phyloP scores from a whole-genome alignment of 92 coral and sea anemone species.

The Parazoanthus atlanticus region DNA sequence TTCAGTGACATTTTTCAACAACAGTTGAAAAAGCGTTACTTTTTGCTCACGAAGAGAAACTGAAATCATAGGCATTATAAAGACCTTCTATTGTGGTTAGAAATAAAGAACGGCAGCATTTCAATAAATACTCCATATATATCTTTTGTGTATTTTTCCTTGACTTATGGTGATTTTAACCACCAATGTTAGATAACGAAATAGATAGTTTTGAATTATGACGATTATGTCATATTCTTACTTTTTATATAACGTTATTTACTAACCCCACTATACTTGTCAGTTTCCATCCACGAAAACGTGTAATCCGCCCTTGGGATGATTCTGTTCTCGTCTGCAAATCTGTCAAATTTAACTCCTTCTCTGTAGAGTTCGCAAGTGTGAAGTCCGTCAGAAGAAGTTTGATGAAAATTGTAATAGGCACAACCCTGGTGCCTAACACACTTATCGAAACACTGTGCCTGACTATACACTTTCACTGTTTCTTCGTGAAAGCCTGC shows the following conservation, averaged over 20 bases:
- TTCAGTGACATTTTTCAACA: too few species aligned
- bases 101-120: too few species aligned
- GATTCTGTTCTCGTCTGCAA: conserved; percentile 9
- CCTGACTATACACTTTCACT: conserved; percentile 4
- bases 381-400: conserved; percentile 2
- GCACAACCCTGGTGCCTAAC: conserved; percentile 15
- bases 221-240: neutral
- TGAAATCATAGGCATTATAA: too few species aligned
- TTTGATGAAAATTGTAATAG: conserved; percentile 28
- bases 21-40: too few species aligned
- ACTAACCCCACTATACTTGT: conserved; percentile 9
- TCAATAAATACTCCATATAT: too few species aligned
- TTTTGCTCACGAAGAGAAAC: too few species aligned
- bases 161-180: too few species aligned
- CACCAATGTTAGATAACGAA: too few species aligned
- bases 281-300: conserved; percentile 31
- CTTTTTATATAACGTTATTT: too few species aligned
- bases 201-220: neutral
- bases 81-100: too few species aligned
- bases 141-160: too few species aligned
- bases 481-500: neutral
- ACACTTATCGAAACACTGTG: conserved; percentile 32
- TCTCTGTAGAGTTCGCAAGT: conserved; percentile 21
- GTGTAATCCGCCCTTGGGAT: neutral
- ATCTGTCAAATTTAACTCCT: neutral